Conservation (phyloP, 2,888 invertebrate species). For the Toxonevra muliebris region DNA sequence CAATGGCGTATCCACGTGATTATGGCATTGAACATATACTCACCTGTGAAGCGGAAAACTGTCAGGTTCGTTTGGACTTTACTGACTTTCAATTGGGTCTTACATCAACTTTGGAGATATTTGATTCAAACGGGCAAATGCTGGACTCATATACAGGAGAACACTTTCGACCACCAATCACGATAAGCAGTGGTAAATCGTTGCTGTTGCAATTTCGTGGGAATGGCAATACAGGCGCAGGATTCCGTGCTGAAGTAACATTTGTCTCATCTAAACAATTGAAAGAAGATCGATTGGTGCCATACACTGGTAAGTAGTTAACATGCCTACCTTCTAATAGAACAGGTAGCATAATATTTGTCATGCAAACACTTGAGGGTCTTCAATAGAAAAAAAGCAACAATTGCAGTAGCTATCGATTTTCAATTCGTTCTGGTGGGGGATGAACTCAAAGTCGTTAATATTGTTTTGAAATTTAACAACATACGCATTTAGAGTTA, state of each 20-base stretch:
- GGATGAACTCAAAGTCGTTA: background rate
- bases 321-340: background rate
- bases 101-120: conserved; percentile 75
- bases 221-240: conserved; percentile 74
- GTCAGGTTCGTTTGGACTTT: conserved; percentile 72
- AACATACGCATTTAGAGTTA: too few relatives aligned
- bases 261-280: conserved; percentile 62
- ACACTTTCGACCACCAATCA: conserved; percentile 74
- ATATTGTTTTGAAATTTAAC: too few relatives aligned
- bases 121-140: conserved; percentile 74
- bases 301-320: conserved; percentile 58
- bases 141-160: conserved; percentile 73
- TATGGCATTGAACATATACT: conserved; percentile 73
- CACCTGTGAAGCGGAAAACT: conserved; percentile 69
- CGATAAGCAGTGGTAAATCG: conserved; percentile 72
- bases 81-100: conserved; percentile 75
- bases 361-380: conserved; percentile 45
- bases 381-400: conserved; percentile 31
- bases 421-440: conserved; percentile 30
- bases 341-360: background rate
- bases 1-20: conserved; percentile 73
- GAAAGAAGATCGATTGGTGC: conserved; percentile 58
- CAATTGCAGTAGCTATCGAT: conserved; percentile 47
- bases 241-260: conserved; percentile 72
- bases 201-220: conserved; percentile 74